These are phyloP conservation scores for Plecturocebus donacophilus DNA, from an alignment of 2,113 vertebrate species.

Conservation along the genomic window DNA sequence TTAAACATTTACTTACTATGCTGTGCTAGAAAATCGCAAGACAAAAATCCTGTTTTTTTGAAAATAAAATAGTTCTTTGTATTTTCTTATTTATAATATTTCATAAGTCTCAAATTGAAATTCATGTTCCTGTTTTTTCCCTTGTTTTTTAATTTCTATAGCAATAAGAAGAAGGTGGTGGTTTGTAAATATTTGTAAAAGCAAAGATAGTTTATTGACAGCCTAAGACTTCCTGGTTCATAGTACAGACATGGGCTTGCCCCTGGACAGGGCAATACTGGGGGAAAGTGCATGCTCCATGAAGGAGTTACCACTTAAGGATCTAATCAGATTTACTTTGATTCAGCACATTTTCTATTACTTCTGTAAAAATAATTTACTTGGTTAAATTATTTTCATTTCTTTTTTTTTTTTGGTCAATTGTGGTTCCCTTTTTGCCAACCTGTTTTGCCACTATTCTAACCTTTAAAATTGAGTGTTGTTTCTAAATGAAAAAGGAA, in stretches of 20 bases:
- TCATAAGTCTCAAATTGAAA: constrained; percentile 47
- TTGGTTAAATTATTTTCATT: background rate
- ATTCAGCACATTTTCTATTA: background rate
- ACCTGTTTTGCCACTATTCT: background rate
- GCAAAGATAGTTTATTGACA: constrained; percentile 40
- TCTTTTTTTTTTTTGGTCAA: background rate
- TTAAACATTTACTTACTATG: background rate
- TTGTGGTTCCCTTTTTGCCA: background rate
- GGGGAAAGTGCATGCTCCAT: background rate
- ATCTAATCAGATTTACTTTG: background rate
- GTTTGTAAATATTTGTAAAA: constrained; percentile 73
- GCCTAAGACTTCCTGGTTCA: constrained; percentile 66
- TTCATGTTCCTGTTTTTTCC: constrained; percentile 6
- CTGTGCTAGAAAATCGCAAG: background rate
- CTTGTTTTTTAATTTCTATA: background rate
- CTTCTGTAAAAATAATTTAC: background rate
- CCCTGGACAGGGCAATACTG: background rate
- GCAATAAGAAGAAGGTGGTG: constrained; percentile 17
- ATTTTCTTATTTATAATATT: background rate
- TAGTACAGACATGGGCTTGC: background rate
- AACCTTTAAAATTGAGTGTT: background rate
- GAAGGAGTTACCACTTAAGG: background rate
- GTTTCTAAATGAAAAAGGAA: constrained; percentile 27
- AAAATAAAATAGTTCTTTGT: background rate
- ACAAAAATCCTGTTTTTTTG: background rate